Base-by-base conservation (phyloP, 2,113 vertebrate species). In the Myiopsitta monachus region DNA sequence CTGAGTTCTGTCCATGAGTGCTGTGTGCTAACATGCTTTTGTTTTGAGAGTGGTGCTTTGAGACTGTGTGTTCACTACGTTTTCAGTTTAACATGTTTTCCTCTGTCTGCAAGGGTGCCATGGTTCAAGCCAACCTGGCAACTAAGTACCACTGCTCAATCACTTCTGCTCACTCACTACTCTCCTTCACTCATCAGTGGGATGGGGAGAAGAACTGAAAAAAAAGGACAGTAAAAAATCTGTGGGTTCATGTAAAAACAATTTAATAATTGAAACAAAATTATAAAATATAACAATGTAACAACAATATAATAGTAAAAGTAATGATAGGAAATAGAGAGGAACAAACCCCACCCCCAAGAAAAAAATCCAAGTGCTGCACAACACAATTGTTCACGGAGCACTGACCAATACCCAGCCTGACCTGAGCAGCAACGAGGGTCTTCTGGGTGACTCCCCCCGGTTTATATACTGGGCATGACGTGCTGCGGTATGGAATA, bases 21-120 rank as follows among this genome's bases (percentile, higher is more conserved):
- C 38, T 1, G 0, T 24, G 41, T 54, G 14, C 16, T 62, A 59
- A 31, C 4, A 7, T 17, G 30, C 0, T 68, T 75, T 59, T 52
- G 27, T 61, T 30, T 18, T 74, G 36, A 69, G 64, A 61, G 27
- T 46, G 51, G 19, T 2, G 3, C 57, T 52, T 57, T 43, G 18
- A 57, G 10, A 16, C 41, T 70, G 30, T 3, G 7, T 43, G n/a
- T 30, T 86, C 18, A 4, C 9, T 18, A 9, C 3, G 16, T 52
- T 72, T 63, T 47, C 47, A 52, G 46, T 72, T 63, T 57, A 87
- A 68, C 9, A 1, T 33, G 14, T 39, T 41, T 59, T 44, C 11
- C 27, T 47, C 39, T 63, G 18, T 67, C 11, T 79, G 27, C 41
- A 93, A 83, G 6, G 14, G 57, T 59, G 57, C 6, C 21, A 59